phyloP scores from a whole-genome alignment of 1,140 invertebrate species.

The Galleria mellonella region DNA sequence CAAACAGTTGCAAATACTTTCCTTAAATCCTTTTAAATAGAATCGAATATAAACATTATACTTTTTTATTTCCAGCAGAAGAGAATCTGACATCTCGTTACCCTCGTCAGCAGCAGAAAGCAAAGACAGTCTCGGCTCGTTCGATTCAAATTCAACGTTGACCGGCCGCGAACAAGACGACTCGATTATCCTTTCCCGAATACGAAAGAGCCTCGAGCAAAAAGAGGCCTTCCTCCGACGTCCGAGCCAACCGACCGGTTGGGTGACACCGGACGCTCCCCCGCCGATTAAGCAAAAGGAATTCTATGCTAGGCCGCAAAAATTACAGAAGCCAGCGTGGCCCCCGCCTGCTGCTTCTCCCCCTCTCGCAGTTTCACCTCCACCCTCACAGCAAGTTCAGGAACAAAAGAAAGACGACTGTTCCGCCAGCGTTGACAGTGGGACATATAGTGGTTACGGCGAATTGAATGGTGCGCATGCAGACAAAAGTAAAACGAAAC shows the following conservation, averaged over 20 bases:
- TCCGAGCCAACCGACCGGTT: conserved; percentile 80
- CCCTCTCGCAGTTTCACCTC: conserved; percentile 48
- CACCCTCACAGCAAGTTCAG: conserved; percentile 29
- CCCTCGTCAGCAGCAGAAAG: conserved; percentile 76
- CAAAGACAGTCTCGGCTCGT: conserved; percentile 79
- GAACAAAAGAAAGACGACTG: conserved; percentile 55
- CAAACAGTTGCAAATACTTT: not conserved
- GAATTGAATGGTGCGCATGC: conserved; percentile 55
- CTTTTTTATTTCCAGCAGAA: conserved; percentile 42
- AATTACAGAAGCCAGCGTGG: conserved; percentile 83
- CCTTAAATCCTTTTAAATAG: no score
- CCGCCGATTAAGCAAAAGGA: conserved; percentile 78
- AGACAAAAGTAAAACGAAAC: conserved; percentile 57
- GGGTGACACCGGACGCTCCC: conserved; percentile 65
- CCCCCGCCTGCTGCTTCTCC: conserved; percentile 75
- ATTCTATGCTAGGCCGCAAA: conserved; percentile 85
- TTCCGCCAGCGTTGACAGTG: conserved; percentile 60
- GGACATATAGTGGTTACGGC: conserved; percentile 59
- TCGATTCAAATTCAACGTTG: conserved; percentile 79
- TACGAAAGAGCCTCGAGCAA: conserved; percentile 88
- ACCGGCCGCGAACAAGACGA: conserved; percentile 80
- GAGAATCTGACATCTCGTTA: conserved; percentile 76
- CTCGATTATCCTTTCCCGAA: conserved; percentile 80
- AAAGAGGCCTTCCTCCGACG: conserved; percentile 90
- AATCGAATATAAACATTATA: not conserved